Evolutionary conservation across 1,140 invertebrate species (phyloP).

Genomic region (Leguminivora glycinivorella): DNA sequence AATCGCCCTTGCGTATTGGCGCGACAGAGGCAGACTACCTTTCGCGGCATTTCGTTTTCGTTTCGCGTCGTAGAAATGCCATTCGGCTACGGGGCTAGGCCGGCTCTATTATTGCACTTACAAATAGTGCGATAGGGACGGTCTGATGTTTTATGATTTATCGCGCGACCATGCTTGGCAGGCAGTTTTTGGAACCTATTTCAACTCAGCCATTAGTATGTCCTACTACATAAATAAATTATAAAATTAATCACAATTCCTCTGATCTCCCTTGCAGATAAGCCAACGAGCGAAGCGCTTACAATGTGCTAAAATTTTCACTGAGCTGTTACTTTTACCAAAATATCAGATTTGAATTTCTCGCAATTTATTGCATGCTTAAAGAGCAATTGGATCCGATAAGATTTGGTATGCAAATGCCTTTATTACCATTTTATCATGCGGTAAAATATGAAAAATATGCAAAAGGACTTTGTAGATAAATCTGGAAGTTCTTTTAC

Average conservation of each 20-base stretch:
- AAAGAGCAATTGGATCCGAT: conserved; percentile 25
- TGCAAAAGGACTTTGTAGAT: conserved; percentile 6
- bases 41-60: no score
- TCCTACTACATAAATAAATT: conserved; percentile 5
- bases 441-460: conserved; percentile 26
- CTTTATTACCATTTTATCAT: conserved; percentile 28
- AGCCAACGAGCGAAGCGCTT: not conserved
- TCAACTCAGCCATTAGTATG: not conserved
- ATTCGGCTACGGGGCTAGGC: no score
- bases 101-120: no score
- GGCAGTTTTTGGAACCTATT: no score
- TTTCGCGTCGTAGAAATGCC: no score
- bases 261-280: not conserved
- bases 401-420: conserved; percentile 27
- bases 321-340: conserved; percentile 13
- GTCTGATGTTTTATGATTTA: no score
- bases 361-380: conserved; percentile 26
- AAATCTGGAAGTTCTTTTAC: conserved; percentile 1
- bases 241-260: not conserved
- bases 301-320: conserved; percentile 15
- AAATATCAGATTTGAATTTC: conserved; percentile 27
- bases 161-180: no score
- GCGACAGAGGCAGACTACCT: no score
- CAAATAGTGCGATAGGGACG: no score
- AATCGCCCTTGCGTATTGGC: no score